Evolutionary conservation across 2,888 invertebrate genomes (phyloP).

Genomic region (Brachyptera risi): DNA sequence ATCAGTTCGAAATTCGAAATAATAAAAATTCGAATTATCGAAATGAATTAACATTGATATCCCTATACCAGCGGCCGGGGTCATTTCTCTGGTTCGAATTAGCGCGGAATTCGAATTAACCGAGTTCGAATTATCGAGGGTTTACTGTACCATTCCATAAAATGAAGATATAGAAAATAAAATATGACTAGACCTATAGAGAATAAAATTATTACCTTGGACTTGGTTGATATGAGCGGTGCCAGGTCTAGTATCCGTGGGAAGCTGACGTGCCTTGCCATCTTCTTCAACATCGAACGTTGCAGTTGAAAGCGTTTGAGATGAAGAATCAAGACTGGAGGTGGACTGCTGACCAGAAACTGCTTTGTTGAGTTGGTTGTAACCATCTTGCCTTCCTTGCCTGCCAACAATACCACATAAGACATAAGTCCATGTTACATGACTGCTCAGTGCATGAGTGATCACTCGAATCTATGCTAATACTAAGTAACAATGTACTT

Average conservation of each 20-base stretch:
- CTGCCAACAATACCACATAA: constrained; percentile 17
- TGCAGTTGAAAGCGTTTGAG: constrained; percentile 89
- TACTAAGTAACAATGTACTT: too few relatives aligned
- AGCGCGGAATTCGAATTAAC: too few relatives aligned
- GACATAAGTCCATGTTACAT: not conserved
- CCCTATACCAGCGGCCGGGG: too few relatives aligned
- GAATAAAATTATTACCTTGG: not conserved
- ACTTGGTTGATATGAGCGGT: constrained; percentile 73
- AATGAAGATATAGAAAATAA: too few relatives aligned
- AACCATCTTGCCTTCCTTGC: constrained; percentile 58
- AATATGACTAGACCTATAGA: too few relatives aligned
- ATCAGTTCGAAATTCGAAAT: too few relatives aligned
- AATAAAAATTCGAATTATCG: too few relatives aligned
- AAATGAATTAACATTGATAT: too few relatives aligned
- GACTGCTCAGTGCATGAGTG: not conserved
- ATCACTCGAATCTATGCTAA: too few relatives aligned
- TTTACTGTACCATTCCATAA: too few relatives aligned
- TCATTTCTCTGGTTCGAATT: too few relatives aligned
- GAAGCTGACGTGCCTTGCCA: constrained; percentile 82
- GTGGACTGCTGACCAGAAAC: constrained; percentile 83
- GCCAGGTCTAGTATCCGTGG: constrained; percentile 81
- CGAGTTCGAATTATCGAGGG: too few relatives aligned
- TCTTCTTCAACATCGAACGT: constrained; percentile 65
- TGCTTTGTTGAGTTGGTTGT: constrained; percentile 80
- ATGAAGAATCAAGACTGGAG: constrained; percentile 90